Conservation (phyloP, 2,797 vertebrate genomes). For the Octomys mimax region DNA sequence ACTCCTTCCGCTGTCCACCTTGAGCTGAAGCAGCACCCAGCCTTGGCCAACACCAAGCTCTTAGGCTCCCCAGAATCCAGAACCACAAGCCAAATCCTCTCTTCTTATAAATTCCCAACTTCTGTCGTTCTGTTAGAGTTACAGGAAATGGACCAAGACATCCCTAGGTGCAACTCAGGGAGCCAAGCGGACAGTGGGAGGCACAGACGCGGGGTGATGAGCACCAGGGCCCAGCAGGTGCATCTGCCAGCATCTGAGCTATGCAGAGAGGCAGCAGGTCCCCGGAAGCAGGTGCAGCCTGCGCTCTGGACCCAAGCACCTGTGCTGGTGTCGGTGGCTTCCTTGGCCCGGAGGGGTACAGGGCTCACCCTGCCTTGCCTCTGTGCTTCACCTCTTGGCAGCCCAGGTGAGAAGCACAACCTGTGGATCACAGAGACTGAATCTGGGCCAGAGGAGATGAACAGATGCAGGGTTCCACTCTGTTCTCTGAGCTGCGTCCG, state of each 20-base stretch:
- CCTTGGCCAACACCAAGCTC: too few relatives aligned
- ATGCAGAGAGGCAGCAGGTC: fast-evolving
- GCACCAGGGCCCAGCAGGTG: background rate
- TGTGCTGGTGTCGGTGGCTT: background rate
- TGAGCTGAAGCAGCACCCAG: background rate
- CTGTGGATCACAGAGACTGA: background rate
- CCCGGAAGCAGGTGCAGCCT: too few relatives aligned
- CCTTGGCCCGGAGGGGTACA: background rate
- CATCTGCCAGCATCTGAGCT: background rate
- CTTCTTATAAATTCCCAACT: background rate
- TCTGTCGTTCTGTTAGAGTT: background rate
- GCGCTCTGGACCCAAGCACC: background rate
- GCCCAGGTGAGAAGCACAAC: background rate
- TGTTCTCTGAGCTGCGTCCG: background rate
- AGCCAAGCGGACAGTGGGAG: background rate
- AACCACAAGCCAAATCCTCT: background rate
- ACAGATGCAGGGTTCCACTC: background rate
- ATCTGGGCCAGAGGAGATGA: background rate
- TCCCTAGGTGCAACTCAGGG: background rate
- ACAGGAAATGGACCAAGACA: background rate
- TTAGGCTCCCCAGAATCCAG: background rate
- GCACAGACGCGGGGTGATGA: background rate
- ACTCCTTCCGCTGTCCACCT: background rate
- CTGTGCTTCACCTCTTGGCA: background rate
- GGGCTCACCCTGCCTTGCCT: background rate